Percentiles rank a stretch among this genome's conserved stretches.
Conservation (phyloP, 2,888 invertebrate species). For the Ophonus ardosiacus region DNA sequence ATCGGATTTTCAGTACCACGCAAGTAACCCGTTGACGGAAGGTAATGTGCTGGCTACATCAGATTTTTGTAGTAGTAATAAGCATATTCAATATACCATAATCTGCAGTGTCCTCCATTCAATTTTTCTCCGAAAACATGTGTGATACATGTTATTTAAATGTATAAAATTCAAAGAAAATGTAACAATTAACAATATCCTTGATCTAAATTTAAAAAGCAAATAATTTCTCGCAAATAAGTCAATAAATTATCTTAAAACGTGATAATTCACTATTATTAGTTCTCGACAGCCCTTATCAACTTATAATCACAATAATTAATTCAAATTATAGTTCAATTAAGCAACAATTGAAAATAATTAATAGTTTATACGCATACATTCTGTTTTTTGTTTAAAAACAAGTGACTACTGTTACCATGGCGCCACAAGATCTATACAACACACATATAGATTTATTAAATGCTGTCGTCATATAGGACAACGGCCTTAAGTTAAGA, state of each 20-base stretch:
- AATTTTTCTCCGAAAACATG: no score
- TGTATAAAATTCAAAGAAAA: not conserved
- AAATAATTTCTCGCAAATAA: not conserved
- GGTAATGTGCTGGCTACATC: no score
- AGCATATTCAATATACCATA: no score
- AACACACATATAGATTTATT: no score
- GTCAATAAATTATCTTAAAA: not conserved
- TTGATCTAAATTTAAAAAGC: not conserved
- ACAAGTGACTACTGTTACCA: not conserved
- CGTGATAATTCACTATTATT: slow-evolving; percentile 6
- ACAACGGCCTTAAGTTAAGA: not conserved
- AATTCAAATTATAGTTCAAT: slow-evolving; percentile 44
- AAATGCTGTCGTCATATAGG: not conserved
- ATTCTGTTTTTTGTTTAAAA: not conserved
- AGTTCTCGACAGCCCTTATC: slow-evolving; percentile 21
- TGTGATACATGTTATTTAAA: no score
- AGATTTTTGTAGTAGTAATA: no score
- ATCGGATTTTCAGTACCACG: no score
- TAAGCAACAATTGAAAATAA: slow-evolving; percentile 34
- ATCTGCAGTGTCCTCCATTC: no score
- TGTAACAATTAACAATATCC: not conserved
- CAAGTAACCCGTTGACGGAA: no score
- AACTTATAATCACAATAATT: slow-evolving; percentile 31
- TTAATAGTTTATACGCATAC: not conserved
- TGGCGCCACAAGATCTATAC: not conserved